Evolutionary conservation across 2,113 vertebrate genomes (phyloP).

Genomic region (Asarcornis scutulata): DNA sequence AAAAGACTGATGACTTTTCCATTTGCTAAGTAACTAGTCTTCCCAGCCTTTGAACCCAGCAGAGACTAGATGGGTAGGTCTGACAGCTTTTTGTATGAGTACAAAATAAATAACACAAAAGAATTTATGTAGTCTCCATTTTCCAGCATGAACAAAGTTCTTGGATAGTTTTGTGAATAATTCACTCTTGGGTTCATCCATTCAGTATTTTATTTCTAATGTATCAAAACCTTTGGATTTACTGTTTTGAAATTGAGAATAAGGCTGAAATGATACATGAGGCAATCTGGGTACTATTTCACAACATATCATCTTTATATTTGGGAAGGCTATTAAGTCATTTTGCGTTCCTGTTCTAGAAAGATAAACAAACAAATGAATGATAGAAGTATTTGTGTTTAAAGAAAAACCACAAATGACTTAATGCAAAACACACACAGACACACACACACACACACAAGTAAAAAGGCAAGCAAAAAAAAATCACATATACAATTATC

Average conservation of each 20-base stretch:
- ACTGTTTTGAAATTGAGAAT: background rate
- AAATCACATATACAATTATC: background rate
- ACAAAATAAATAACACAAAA: background rate
- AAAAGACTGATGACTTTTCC: background rate
- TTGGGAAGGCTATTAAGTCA: background rate
- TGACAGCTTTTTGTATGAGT: background rate
- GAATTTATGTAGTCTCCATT: background rate
- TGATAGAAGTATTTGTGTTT: background rate
- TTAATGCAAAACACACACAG: background rate
- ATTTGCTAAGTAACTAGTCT: background rate
- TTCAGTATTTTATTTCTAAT: background rate
- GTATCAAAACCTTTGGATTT: background rate
- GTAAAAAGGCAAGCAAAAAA: background rate
- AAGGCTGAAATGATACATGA: background rate
- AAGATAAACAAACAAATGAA: background rate
- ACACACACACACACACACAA: too few species aligned
- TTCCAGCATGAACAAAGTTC: background rate
- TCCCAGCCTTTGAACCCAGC: background rate
- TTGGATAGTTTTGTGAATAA: background rate
- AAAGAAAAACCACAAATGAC: background rate
- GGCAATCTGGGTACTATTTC: background rate
- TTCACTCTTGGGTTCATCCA: background rate
- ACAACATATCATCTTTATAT: background rate
- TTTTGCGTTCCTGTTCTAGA: background rate
- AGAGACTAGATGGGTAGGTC: background rate